These are phyloP conservation scores for Cheirogaleus major DNA, from an alignment of 2,797 vertebrate species.

Conservation along the genomic window DNA sequence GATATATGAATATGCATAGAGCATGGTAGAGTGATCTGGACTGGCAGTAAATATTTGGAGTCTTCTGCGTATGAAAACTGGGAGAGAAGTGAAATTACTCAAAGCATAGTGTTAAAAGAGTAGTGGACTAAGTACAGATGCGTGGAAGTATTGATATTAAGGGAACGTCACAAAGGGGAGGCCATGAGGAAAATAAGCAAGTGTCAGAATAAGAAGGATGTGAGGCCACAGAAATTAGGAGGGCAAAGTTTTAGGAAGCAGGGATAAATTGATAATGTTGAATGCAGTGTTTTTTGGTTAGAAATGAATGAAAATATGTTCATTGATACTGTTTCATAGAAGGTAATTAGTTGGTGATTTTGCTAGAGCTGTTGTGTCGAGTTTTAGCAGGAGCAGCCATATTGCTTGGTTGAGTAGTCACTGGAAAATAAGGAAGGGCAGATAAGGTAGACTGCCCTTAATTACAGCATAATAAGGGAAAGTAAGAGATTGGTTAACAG, in stretches of 20 bases:
- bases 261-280: not conserved
- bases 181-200: not conserved
- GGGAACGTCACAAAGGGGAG: not conserved
- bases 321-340: not conserved
- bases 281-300: not conserved
- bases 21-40: not conserved
- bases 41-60: not conserved
- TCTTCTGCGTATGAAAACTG: not conserved
- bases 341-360: not conserved
- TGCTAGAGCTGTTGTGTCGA: not conserved
- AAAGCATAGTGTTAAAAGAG: not conserved
- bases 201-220: not conserved
- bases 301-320: not conserved
- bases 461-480: not conserved
- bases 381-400: not conserved
- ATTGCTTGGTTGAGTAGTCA: conserved; percentile 6
- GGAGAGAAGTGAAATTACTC: not conserved
- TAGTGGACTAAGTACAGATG: not conserved
- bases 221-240: not conserved
- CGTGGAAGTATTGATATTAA: not conserved
- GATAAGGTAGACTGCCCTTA: not conserved
- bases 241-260: not conserved
- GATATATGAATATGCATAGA: not conserved
- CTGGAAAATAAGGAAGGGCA: not conserved
- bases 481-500: not conserved